Evolutionary conservation across 2,113 vertebrate genomes (phyloP), one percentile per base, ranked within the genome.

Genomic region (Passer domesticus): DNA sequence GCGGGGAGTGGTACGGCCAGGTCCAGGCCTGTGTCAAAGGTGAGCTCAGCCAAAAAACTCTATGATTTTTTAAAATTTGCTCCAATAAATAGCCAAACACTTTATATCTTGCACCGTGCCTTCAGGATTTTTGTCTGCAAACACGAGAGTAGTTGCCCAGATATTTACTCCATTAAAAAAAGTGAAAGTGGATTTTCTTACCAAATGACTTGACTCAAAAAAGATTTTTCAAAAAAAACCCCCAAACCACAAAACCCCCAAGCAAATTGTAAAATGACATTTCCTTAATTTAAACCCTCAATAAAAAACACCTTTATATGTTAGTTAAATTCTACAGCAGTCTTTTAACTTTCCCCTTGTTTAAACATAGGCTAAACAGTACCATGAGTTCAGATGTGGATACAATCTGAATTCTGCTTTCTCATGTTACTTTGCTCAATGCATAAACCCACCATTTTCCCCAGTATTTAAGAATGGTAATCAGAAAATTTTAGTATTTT

Each of bases 1-100:
- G 99, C 3, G 99, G 99, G 15, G 98, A 99, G 96, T 99, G 99
- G 99, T 99, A 99, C 0, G 99, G 99, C 39, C 96, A 98, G 47
- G 99, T 99, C 33, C 98, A 99, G 94, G 98, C 98, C 82, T 99
- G 99, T 15, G 96, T 98, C 74, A 99, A 97, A 99, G 99, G 99
- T 99, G 96, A 98, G 97, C 15, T 23, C 7, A 12, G 11, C 15
- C 43, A 20, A 43, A 70, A 78, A 37, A 11, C 10, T 28, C 7
- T 15, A 24, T 25, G 24, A n/a, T 59, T 76, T 80, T 55, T 41
- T 58, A 10, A 46, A 10, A 46, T 52, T 78, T 89, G 11, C 9
- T 39, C 19, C 30, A 47, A 5, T 72, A 56, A 87, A 94, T 67
- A 70, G 25, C 13, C 11, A 20, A 41, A 14, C 2, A 11, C 6